Evolutionary conservation across 2,113 vertebrate genomes (phyloP).

Genomic region (Dromiciops gliroides): DNA sequence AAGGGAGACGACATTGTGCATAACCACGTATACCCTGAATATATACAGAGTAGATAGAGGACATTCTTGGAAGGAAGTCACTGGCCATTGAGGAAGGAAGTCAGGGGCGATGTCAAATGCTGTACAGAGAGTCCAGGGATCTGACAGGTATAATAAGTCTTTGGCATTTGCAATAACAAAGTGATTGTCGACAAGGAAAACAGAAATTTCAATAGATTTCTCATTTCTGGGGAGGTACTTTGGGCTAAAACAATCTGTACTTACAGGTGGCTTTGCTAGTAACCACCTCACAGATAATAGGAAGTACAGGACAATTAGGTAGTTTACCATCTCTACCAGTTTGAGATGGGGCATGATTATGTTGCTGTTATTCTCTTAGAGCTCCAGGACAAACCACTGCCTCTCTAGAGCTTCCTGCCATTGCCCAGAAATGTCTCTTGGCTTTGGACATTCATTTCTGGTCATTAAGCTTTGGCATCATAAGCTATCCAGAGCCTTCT

Average conservation of each 20-base stretch:
- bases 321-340: background rate
- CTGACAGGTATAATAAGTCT: background rate
- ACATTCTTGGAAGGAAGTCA: background rate
- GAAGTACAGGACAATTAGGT: background rate
- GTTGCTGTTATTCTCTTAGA: slow-evolving; percentile 30
- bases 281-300: background rate
- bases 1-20: background rate
- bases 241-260: background rate
- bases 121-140: background rate
- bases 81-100: background rate
- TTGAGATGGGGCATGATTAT: background rate
- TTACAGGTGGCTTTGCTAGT: background rate
- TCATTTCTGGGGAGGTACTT: background rate
- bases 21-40: background rate
- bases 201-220: background rate
- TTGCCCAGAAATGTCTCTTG: slow-evolving; percentile 43
- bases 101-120: background rate
- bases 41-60: background rate
- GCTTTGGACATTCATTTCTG: slow-evolving; percentile 42
- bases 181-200: background rate
- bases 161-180: background rate
- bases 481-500: background rate
- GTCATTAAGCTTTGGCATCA: slow-evolving; percentile 3
- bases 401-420: background rate
- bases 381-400: slow-evolving; percentile 2